phyloP scores from a whole-genome alignment of 2,113 vertebrate genomes.

The Pituophis catenifer region DNA sequence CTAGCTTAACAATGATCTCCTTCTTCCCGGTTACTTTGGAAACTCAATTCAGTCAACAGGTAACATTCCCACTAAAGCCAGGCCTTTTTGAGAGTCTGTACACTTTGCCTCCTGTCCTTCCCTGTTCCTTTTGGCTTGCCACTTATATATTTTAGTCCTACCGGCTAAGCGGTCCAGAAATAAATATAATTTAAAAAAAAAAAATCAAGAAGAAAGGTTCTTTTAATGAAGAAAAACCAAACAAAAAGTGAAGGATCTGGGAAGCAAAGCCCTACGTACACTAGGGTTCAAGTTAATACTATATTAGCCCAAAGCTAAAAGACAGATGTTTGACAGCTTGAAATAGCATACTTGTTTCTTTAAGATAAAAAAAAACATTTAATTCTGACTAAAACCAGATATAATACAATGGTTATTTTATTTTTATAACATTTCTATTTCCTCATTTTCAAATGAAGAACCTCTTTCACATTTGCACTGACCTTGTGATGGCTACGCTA shows the following conservation, averaged over 20 bases:
- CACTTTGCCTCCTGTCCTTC: background rate
- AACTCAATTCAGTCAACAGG: background rate
- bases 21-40: background rate
- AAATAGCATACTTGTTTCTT: slow-evolving; percentile 14
- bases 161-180: background rate
- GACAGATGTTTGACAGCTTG: background rate
- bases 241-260: slow-evolving; percentile 9
- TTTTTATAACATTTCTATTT: slow-evolving; percentile 16
- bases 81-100: background rate
- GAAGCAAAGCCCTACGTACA: background rate
- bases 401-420: background rate
- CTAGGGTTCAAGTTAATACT: background rate
- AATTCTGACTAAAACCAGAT: slow-evolving; percentile 8
- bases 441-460: background rate
- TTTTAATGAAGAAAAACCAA: slow-evolving; percentile 16
- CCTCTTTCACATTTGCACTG: background rate
- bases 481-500: background rate
- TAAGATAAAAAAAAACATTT: slow-evolving; percentile 5
- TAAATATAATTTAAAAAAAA: background rate
- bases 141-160: background rate
- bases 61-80: background rate
- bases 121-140: background rate
- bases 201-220: background rate
- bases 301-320: background rate
- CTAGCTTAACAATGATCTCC: background rate